Conservation (phyloP, 2,797 vertebrate species). For the Lemur catta region DNA sequence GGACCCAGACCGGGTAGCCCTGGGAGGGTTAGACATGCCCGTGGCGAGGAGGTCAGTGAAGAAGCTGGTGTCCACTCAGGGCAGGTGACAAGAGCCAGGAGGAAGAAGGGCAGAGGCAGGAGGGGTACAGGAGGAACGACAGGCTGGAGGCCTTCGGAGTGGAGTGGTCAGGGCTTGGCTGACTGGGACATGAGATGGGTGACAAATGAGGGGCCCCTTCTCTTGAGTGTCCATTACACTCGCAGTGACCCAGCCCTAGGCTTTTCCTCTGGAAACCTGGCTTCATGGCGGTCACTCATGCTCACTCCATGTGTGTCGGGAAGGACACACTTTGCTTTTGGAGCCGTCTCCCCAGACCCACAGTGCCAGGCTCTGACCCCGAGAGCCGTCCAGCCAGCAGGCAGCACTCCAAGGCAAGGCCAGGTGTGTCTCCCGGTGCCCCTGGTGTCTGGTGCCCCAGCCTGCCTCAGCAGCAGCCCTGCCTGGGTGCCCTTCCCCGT, state of each 20-base stretch:
- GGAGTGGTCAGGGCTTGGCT: not conserved
- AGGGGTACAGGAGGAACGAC: not conserved
- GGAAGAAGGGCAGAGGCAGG: not conserved
- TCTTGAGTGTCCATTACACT: fast-evolving
- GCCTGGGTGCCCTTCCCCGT: not conserved
- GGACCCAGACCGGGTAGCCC: not conserved
- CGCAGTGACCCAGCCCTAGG: not conserved
- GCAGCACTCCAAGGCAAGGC: not conserved
- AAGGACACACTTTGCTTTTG: not conserved
- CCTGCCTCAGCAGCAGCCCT: not conserved
- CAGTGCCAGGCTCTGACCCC: not conserved
- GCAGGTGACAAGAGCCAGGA: not conserved
- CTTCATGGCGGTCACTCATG: fast-evolving
- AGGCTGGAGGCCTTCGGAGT: not conserved
- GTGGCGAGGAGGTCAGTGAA: not conserved
- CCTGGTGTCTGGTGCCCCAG: not conserved
- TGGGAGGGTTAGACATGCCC: too few species aligned
- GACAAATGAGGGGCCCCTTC: not conserved
- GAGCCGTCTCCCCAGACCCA: not conserved
- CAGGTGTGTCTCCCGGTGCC: not conserved
- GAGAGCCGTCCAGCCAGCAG: fast-evolving
- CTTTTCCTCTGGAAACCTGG: not conserved
- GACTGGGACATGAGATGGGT: not conserved
- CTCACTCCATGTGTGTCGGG: fast-evolving
- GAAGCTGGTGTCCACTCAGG: not conserved